Percentiles rank a stretch among this genome's conserved stretches.
These are phyloP conservation scores for Drosophila burlai DNA, from an alignment of 1,140 invertebrate species.

Conservation along the genomic window DNA sequence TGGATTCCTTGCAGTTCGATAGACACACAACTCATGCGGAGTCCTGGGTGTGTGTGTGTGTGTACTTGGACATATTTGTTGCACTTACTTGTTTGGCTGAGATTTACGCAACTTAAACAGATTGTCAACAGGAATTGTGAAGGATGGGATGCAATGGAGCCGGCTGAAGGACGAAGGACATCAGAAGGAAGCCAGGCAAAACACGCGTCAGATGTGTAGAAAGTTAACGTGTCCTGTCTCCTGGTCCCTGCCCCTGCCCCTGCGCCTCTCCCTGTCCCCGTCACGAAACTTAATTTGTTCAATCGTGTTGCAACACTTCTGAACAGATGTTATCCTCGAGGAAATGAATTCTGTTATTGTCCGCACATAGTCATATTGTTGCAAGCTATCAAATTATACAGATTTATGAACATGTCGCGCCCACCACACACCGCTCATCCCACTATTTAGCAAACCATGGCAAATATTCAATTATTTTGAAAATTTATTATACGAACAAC, in stretches of 20 bases:
- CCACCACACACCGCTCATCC: not conserved
- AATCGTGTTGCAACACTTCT: constrained; percentile 66
- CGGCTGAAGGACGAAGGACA: constrained; percentile 10
- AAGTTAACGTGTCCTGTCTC: constrained; percentile 37
- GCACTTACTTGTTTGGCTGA: constrained; percentile 52
- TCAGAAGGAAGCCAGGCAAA: constrained; percentile 17
- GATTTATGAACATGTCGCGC: constrained; percentile 28
- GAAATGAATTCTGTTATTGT: constrained; percentile 66
- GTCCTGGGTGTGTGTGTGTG: constrained; percentile 24
- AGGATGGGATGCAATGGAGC: constrained; percentile 6
- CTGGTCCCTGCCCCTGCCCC: not conserved
- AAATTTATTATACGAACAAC: constrained; percentile 48
- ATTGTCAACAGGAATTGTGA: constrained; percentile 64
- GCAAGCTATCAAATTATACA: constrained; percentile 26
- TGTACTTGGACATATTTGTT: constrained; percentile 35
- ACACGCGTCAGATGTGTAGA: constrained; percentile 50
- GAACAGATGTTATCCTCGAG: constrained; percentile 75
- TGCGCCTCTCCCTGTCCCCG: not conserved
- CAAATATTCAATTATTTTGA: constrained; percentile 66
- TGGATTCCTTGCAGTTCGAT: constrained; percentile 44
- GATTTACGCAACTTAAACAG: constrained; percentile 76
- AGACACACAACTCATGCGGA: constrained; percentile 55
- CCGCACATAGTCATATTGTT: constrained; percentile 17
- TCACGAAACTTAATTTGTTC: constrained; percentile 67
- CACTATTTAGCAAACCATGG: constrained; percentile 9